A percentile compares a stretch with the other conserved stretches of the same genome.
Conservation (phyloP, 53 echinoderm and acorn worm species). For the Henricia sp. region DNA sequence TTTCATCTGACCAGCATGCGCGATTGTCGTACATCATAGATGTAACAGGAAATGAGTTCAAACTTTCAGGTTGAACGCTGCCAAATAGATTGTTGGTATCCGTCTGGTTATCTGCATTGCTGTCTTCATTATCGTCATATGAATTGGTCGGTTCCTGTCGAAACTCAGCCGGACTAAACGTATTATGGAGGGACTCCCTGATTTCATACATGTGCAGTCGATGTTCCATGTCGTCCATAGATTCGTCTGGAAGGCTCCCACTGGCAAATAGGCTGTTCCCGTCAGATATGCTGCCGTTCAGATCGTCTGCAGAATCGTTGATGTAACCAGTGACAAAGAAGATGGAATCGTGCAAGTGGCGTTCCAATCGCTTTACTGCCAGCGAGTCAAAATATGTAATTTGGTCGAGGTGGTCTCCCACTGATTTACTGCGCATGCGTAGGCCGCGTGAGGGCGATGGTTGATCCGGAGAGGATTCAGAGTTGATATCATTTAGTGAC, state of each 20-base stretch:
- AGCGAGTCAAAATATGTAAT: slow-evolving; percentile 52
- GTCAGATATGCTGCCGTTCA: slow-evolving; percentile 17
- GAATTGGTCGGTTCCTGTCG: not conserved
- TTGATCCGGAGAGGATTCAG: slow-evolving; percentile 12
- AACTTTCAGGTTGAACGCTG: too few species aligned
- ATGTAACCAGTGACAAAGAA: slow-evolving; percentile 59
- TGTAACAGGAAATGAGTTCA: too few species aligned
- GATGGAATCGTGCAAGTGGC: slow-evolving; percentile 42
- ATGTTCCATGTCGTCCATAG: slow-evolving; percentile 47
- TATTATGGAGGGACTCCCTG: not conserved
- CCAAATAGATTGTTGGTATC: too few species aligned
- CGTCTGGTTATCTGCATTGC: not conserved
- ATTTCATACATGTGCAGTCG: not conserved
- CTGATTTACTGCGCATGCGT: slow-evolving; percentile 48
- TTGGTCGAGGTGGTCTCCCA: slow-evolving; percentile 35
- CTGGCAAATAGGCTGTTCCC: slow-evolving; percentile 30
- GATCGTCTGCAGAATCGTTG: slow-evolving; percentile 19
- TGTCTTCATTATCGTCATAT: not conserved
- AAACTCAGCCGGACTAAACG: not conserved
- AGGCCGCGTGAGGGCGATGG: slow-evolving; percentile 47
- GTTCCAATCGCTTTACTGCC: slow-evolving; percentile 55
- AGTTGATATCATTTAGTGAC: slow-evolving; percentile 42
- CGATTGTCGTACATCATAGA: too few species aligned
- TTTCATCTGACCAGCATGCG: too few species aligned
- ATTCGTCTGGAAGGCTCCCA: slow-evolving; percentile 32